Percentiles rank a stretch among this genome's conserved stretches.
These are phyloP conservation scores for Geococcyx californianus DNA, from an alignment of 2,113 vertebrate species.

Conservation along the genomic window DNA sequence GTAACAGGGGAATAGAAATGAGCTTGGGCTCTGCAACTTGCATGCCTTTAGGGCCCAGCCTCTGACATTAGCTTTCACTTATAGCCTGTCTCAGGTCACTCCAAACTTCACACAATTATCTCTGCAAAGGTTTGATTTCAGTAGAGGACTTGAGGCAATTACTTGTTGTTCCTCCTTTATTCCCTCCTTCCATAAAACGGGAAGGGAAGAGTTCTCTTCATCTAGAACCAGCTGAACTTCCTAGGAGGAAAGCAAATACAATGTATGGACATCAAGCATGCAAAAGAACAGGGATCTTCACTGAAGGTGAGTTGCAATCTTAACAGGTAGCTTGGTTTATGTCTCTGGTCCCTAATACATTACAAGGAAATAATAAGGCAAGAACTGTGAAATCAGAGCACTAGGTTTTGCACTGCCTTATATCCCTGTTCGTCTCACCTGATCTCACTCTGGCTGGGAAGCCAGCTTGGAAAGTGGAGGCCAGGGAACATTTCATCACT, in stretches of 20 bases:
- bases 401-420: background rate
- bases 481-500: background rate
- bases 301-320: background rate
- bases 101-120: background rate
- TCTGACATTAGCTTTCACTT: background rate
- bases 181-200: background rate
- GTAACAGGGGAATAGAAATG: background rate
- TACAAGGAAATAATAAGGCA: background rate
- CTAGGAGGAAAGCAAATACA: background rate
- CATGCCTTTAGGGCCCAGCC: background rate
- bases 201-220: background rate
- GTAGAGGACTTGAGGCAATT: background rate
- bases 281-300: background rate
- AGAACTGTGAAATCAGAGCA: background rate
- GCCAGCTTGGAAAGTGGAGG: background rate
- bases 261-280: accelerated
- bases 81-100: background rate
- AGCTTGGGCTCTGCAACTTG: background rate
- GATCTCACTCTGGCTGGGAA: background rate
- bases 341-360: background rate
- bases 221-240: background rate
- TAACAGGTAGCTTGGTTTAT: background rate
- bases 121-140: background rate
- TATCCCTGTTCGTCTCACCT: background rate
- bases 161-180: background rate